Evolutionary conservation across 1,140 invertebrate species (phyloP).

Genomic region (Babylonia areolata): DNA sequence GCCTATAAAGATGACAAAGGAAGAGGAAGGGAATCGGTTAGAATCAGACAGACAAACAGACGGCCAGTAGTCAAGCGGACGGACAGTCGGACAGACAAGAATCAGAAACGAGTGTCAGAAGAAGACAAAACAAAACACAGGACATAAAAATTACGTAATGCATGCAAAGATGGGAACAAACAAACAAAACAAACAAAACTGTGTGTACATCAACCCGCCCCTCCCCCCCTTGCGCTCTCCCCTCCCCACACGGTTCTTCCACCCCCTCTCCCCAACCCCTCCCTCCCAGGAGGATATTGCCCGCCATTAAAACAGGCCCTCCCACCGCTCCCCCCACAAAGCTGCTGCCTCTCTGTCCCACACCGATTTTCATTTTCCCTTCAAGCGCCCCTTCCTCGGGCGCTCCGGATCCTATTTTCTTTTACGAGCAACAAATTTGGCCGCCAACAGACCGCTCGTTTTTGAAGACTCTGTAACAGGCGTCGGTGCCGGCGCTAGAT

Average conservation of each 20-base stretch:
- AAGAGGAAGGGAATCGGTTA: too few relatives aligned
- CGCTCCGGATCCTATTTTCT: slow-evolving; percentile 2
- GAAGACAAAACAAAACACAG: too few relatives aligned
- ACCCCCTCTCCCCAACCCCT: neutral
- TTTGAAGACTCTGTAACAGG: neutral
- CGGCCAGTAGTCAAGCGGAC: too few relatives aligned
- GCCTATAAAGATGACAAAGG: too few relatives aligned
- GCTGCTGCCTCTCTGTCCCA: neutral
- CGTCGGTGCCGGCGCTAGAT: neutral
- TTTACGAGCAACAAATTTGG: slow-evolving; percentile 22
- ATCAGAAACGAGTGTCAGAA: too few relatives aligned
- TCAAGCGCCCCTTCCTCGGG: neutral
- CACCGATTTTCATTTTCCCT: neutral
- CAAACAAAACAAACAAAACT: too few relatives aligned
- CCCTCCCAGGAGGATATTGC: neutral
- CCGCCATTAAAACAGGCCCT: neutral
- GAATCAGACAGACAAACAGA: too few relatives aligned
- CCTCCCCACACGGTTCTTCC: neutral
- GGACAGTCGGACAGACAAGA: too few relatives aligned
- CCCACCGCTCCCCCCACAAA: neutral
- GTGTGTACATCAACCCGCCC: neutral
- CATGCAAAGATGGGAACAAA: too few relatives aligned
- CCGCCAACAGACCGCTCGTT: neutral
- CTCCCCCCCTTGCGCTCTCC: neutral
- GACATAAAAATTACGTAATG: too few relatives aligned